Conservation (phyloP, 2,888 invertebrate genomes). For the Polyploca ridens region DNA sequence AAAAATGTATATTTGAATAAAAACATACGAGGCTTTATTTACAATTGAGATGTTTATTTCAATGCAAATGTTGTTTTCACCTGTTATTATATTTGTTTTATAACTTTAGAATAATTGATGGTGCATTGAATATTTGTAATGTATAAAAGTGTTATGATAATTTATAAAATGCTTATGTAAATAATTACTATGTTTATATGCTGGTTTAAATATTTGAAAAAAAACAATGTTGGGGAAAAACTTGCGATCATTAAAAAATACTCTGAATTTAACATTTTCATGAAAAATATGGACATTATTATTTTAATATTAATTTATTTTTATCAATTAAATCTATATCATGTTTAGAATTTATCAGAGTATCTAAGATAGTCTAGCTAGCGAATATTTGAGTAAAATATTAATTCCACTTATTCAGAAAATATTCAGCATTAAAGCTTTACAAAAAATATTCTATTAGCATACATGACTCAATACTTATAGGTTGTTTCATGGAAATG, state of each 20-base stretch:
- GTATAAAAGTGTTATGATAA: slow-evolving; percentile 22
- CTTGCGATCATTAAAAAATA: background rate
- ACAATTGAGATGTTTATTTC: background rate
- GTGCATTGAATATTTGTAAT: slow-evolving; percentile 51
- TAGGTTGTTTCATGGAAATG: background rate
- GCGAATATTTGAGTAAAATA: too few relatives aligned
- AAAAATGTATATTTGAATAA: slow-evolving; percentile 17
- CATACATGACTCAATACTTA: too few relatives aligned
- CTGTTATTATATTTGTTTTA: slow-evolving; percentile 13
- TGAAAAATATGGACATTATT: background rate
- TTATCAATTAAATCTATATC: too few relatives aligned
- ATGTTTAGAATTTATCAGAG: too few relatives aligned
- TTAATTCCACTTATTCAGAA: too few relatives aligned
- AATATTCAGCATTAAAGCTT: too few relatives aligned
- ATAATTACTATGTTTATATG: background rate
- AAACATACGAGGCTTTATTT: background rate
- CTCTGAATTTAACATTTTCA: background rate
- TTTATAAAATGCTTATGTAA: slow-evolving; percentile 15
- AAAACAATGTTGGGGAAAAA: background rate
- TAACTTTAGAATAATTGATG: slow-evolving; percentile 39
- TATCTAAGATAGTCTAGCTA: too few relatives aligned
- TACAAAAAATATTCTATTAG: too few relatives aligned
- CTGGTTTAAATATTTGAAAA: background rate
- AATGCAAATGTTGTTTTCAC: background rate
- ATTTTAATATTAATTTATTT: too few relatives aligned